These are phyloP conservation scores for Diorhabda carinulata DNA, from an alignment of 1,140 invertebrate genomes.

Conservation along the genomic window DNA sequence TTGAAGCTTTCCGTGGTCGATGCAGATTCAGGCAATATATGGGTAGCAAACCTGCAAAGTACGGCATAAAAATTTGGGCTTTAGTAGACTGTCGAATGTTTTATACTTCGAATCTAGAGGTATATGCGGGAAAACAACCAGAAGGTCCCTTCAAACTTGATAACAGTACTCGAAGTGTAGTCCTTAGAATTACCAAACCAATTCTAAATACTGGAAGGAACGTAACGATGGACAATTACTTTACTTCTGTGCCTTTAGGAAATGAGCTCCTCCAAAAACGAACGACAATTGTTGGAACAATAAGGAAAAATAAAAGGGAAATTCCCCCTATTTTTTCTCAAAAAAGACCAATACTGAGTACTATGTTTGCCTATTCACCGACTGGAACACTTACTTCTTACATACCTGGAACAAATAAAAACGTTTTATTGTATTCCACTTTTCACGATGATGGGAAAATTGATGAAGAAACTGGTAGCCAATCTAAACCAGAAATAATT, in stretches of 20 bases:
- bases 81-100: conserved; percentile 18
- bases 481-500: too few relatives aligned
- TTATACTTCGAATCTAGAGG: conserved; percentile 12
- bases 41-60: conserved; percentile 27
- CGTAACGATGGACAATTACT: conserved; percentile 1
- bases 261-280: background rate
- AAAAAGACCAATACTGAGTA: background rate
- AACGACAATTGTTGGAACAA: background rate
- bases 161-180: background rate
- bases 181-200: background rate
- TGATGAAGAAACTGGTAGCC: background rate
- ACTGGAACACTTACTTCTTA: background rate
- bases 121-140: conserved; percentile 13
- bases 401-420: background rate
- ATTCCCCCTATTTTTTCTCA: conserved; percentile 1
- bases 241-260: background rate
- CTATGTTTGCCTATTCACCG: background rate
- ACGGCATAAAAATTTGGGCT: conserved; percentile 46
- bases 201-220: background rate
- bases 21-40: conserved; percentile 24
- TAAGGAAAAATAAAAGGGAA: background rate
- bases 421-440: background rate
- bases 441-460: background rate
- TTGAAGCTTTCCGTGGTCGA: conserved; percentile 22
- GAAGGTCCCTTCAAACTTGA: background rate